Base-by-base conservation (phyloP, 2,888 invertebrate species). In the Drepanosiphum platanoidis region DNA sequence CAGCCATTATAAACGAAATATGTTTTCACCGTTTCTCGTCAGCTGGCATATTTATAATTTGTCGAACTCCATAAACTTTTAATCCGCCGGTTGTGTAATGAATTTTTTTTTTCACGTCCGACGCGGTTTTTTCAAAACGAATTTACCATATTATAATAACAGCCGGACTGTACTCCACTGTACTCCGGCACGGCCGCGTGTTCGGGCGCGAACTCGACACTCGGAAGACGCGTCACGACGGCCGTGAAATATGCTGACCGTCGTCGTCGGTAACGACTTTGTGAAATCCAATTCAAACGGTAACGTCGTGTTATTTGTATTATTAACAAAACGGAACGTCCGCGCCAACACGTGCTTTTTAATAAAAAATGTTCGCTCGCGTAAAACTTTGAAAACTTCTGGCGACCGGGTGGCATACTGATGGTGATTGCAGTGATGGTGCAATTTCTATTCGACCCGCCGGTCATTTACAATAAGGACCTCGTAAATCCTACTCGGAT, bases 391-490 rank as follows among this genome's bases (percentile, higher is more conserved):
- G 8, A 30, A 72, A 18, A 9, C 27, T 18, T 11, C 15, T n/a
- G 30, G 18, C 27, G 42, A 30, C 42, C 42, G 42, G 42, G n/a
- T 42, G 42, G 72, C 30, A 22, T 42, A 18, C 42, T 61, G 9
- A n/a, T 15, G 22, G n/a, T 4, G 42, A 42, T 42, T 15, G 42
- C 42, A 72, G 42, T 30, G 30, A 72, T 30, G 30, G 42, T 30
- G 42, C 27, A 42, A 72, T 72, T 30, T 72, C 8, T 42, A 46
- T 72, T 42, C 30, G 42, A 72, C 30, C 42, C 42, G 42, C 42
- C 42, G 30, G 42, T 72, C 15, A 72, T 72, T 72, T 42, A 72
- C 42, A 72, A 72, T 72, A 42, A 72, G 30, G 30, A 72, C 42
- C 42, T 22, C 1, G 30, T 39, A 46, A 72, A 72, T 46, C 11